Evolutionary conservation across 2,888 invertebrate genomes (phyloP).

Genomic region (Trachelus iudaicus): DNA sequence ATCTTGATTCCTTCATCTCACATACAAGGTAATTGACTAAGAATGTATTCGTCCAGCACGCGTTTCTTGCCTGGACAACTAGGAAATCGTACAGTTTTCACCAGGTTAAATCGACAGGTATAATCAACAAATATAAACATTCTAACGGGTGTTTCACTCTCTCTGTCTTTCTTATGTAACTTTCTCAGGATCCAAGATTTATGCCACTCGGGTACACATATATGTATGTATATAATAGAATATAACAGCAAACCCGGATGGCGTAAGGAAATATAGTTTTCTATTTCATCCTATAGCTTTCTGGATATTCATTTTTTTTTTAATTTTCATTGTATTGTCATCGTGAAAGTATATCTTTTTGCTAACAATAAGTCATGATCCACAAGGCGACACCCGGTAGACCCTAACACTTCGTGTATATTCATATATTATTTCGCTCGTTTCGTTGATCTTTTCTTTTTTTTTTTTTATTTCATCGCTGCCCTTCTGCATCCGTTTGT

Average conservation of each 20-base stretch:
- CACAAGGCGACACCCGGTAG: not conserved
- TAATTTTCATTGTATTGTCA: slow-evolving; percentile 16
- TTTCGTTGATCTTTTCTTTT: not conserved
- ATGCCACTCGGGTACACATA: not conserved
- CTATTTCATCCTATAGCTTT: not conserved
- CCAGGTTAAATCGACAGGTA: not conserved
- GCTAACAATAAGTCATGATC: not conserved
- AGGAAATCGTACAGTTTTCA: not conserved
- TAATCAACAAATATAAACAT: not conserved
- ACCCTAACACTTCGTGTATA: not conserved
- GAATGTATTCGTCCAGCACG: not conserved
- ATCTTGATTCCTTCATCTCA: not conserved
- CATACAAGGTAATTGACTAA: not conserved
- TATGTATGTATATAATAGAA: not conserved
- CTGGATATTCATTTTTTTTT: slow-evolving; percentile 6
- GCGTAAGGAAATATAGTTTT: not conserved
- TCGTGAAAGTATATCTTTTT: slow-evolving; percentile 5
- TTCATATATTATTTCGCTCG: not conserved
- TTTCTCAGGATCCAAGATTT: not conserved
- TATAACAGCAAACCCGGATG: not conserved
- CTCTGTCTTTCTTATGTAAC: not conserved
- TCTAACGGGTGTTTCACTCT: not conserved
- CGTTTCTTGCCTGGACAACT: not conserved
- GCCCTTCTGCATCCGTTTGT: not conserved
- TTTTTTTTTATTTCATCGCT: not conserved